Percentiles rank a stretch among this genome's conserved stretches.
These are phyloP conservation scores for Stegodyphus mimosarum DNA, from an alignment of 1,140 invertebrate species.

Conservation along the genomic window DNA sequence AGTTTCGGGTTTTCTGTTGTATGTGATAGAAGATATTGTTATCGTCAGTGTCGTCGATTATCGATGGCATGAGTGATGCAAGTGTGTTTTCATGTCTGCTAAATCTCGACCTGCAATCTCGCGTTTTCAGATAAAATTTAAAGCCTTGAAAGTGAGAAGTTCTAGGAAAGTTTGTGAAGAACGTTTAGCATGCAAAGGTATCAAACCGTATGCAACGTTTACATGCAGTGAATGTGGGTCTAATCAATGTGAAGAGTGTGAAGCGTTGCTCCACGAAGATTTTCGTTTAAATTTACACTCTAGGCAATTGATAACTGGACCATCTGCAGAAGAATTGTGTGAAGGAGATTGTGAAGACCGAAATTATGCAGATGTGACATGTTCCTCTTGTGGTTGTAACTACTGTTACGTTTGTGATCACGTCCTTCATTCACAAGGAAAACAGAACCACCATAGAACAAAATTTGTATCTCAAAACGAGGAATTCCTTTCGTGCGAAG, in stretches of 20 bases:
- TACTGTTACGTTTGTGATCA: slow-evolving; percentile 67
- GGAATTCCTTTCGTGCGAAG: slow-evolving; percentile 58
- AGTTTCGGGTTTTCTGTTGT: not conserved
- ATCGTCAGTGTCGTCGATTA: not conserved
- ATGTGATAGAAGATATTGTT: not conserved
- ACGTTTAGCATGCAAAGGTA: slow-evolving; percentile 58
- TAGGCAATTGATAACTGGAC: slow-evolving; percentile 63
- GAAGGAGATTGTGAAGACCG: slow-evolving; percentile 65
- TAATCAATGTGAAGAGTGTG: slow-evolving; percentile 68
- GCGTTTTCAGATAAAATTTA: slow-evolving; percentile 45
- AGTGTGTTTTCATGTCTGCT: slow-evolving; percentile 46
- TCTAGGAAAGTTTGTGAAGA: slow-evolving; percentile 60
- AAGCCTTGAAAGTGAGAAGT: slow-evolving; percentile 45
- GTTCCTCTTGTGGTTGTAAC: slow-evolving; percentile 66
- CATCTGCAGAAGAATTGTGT: slow-evolving; percentile 65
- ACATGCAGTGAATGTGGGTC: slow-evolving; percentile 67
- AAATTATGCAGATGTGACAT: slow-evolving; percentile 68
- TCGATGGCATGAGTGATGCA: slow-evolving; percentile 52
- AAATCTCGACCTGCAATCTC: slow-evolving; percentile 22
- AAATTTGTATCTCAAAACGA: slow-evolving; percentile 49
- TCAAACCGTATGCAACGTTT: slow-evolving; percentile 65
- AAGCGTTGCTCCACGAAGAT: slow-evolving; percentile 67
- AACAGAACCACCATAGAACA: slow-evolving; percentile 57
- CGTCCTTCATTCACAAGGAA: slow-evolving; percentile 63
- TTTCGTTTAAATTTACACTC: slow-evolving; percentile 66